Evolutionary conservation across 2,888 invertebrate genomes (phyloP).

Genomic region (Drosophila conformis): DNA sequence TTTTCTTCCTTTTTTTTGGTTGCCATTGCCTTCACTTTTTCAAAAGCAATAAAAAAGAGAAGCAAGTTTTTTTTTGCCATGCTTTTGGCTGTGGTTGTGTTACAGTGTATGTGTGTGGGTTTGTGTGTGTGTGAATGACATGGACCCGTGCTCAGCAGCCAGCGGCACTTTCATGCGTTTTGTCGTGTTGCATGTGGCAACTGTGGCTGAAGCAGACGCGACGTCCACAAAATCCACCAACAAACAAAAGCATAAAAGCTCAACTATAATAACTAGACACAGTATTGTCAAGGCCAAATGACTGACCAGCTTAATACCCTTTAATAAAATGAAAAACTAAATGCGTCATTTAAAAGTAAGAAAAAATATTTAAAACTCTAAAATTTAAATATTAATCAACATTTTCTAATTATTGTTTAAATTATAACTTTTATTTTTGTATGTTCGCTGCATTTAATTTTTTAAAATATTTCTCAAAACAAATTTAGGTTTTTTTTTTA

Average conservation of each 20-base stretch:
- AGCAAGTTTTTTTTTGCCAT: slow-evolving; percentile 21
- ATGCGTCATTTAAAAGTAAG: neutral
- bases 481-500: neutral
- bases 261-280: slow-evolving; percentile 54
- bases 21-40: slow-evolving; percentile 37
- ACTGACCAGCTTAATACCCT: slow-evolving; percentile 26
- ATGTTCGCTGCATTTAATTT: neutral
- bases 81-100: slow-evolving; percentile 16
- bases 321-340: neutral
- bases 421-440: neutral
- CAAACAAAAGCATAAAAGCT: slow-evolving; percentile 36
- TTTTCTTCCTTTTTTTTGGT: slow-evolving; percentile 34
- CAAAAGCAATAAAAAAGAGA: slow-evolving; percentile 23
- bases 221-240: slow-evolving; percentile 21
- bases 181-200: slow-evolving; percentile 48
- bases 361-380: accelerated
- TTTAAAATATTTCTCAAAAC: neutral
- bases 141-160: slow-evolving; percentile 32
- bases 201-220: slow-evolving; percentile 54
- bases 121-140: slow-evolving; percentile 25
- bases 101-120: slow-evolving; percentile 2
- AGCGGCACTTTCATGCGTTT: slow-evolving; percentile 50
- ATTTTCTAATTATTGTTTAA: neutral
- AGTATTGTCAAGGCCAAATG: neutral
- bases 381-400: neutral